Conservation (phyloP, 2,888 invertebrate genomes). For the Nemotelus nigrinus region DNA sequence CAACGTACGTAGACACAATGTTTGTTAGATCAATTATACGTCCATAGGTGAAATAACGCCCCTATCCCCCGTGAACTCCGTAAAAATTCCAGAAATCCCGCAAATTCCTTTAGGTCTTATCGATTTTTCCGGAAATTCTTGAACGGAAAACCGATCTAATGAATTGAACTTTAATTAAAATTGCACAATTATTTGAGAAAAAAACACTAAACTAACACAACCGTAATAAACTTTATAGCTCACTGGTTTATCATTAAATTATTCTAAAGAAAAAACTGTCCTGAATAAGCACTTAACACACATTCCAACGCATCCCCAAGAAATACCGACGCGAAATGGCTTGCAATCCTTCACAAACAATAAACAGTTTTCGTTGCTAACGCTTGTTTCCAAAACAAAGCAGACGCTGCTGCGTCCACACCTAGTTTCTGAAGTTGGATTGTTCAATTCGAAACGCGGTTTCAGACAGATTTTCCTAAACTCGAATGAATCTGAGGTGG, state of each 20-base stretch:
- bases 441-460: background rate
- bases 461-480: too few relatives aligned
- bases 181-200: too few relatives aligned
- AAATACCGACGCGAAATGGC: conserved; percentile 7
- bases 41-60: background rate
- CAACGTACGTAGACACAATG: background rate
- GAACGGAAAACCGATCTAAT: background rate
- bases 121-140: conserved; percentile 20
- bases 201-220: too few relatives aligned
- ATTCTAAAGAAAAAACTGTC: background rate
- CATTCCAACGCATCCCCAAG: conserved; percentile 28
- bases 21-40: conserved; percentile 46
- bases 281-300: background rate
- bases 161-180: too few relatives aligned
- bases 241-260: too few relatives aligned
- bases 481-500: too few relatives aligned
- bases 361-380: conserved; percentile 37
- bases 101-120: conserved; percentile 19
- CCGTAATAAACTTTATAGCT: too few relatives aligned
- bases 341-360: background rate
- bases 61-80: too few relatives aligned
- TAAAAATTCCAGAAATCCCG: background rate
- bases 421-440: conserved; percentile 9
- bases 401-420: background rate
- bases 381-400: conserved; percentile 33